A percentile compares a stretch with the other conserved stretches of the same genome.
Evolutionary conservation across 2,797 vertebrate genomes (phyloP).

Genomic region (Takifugu ocellatus): DNA sequence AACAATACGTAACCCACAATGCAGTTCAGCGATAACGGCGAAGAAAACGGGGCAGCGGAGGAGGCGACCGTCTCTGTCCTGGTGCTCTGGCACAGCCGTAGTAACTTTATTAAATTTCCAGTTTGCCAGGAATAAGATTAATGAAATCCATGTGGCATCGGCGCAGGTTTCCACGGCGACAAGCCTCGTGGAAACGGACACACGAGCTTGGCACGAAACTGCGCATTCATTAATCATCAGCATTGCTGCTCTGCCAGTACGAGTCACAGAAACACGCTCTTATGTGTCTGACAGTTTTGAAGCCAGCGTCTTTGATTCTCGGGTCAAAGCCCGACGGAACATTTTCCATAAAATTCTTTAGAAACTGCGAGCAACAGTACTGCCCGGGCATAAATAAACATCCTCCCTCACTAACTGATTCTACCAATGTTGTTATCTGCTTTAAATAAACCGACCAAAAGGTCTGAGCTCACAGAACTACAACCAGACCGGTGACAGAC

Average conservation of each 20-base stretch:
- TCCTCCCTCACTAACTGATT: too few species aligned
- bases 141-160: not conserved
- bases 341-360: too few species aligned
- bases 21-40: not conserved
- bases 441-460: too few species aligned
- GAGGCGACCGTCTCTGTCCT: too few species aligned
- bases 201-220: not conserved
- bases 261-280: conserved; percentile 12
- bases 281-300: conserved; percentile 1
- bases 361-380: too few species aligned
- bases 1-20: conserved; percentile 6
- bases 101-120: not conserved
- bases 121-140: too few species aligned
- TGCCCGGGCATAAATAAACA: too few species aligned
- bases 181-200: not conserved
- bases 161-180: not conserved
- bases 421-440: too few species aligned
- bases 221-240: conserved; percentile 22
- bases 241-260: conserved; percentile 2
- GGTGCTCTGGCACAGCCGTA: not conserved
- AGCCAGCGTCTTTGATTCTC: too few species aligned
- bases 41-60: not conserved
- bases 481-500: not conserved
- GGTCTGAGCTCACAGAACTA: too few species aligned
- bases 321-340: too few species aligned